phyloP scores from a whole-genome alignment of 2,888 invertebrate species.

The Drosophila mimica region DNA sequence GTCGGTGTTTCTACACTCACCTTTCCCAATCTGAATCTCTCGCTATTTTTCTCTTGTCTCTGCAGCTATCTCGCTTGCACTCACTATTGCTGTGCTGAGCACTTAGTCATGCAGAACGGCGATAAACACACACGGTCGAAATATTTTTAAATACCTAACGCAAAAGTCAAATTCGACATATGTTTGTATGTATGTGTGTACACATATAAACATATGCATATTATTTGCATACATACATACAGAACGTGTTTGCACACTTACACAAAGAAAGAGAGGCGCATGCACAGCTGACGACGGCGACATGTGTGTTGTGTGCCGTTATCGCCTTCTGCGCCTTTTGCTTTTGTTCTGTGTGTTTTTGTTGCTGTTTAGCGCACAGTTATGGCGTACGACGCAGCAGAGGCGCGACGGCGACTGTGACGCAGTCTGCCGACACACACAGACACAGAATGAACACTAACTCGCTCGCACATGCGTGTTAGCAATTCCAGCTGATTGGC shows the following conservation, averaged over 20 bases:
- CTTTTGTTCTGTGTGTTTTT: constrained; percentile 1
- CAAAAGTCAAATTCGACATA: constrained; percentile 29
- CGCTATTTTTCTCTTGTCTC: constrained; percentile 1
- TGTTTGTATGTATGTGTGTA: background rate
- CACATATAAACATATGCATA: constrained; percentile 5
- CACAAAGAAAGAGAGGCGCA: constrained; percentile 9
- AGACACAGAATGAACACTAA: constrained; percentile 28
- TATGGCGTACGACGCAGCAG: constrained; percentile 54
- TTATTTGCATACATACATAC: constrained; percentile 14
- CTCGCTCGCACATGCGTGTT: constrained; percentile 51
- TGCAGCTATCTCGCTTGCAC: background rate
- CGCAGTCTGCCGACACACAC: constrained; percentile 33
- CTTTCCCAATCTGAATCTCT: constrained; percentile 26
- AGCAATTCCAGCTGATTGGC: constrained; percentile 21
- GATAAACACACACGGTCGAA: constrained; percentile 29
- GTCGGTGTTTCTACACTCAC: constrained; percentile 58
- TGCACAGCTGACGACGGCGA: constrained; percentile 38
- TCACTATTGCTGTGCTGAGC: constrained; percentile 5
- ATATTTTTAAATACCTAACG: constrained; percentile 54
- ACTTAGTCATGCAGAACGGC: constrained; percentile 39
- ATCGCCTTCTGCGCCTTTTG: constrained; percentile 39
- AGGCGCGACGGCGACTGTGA: constrained; percentile 26
- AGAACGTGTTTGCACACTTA: background rate
- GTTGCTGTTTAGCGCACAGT: constrained; percentile 45
- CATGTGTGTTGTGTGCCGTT: constrained; percentile 33